phyloP scores from a whole-genome alignment of 1,140 invertebrate genomes.

The Lineus longissimus region DNA sequence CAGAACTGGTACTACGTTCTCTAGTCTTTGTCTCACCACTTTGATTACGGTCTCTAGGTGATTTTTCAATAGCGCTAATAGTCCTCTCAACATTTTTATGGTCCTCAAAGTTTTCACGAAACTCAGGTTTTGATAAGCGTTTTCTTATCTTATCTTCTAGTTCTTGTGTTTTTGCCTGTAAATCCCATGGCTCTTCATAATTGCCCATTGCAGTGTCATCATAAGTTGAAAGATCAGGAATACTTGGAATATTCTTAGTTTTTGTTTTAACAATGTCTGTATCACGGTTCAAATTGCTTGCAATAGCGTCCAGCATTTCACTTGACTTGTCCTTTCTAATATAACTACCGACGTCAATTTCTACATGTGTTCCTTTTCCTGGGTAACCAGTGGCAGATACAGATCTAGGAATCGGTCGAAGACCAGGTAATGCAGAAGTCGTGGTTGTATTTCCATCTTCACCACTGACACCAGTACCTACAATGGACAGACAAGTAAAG shows the following conservation, averaged over 20 bases:
- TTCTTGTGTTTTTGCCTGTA: conserved; percentile 24
- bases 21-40: neutral
- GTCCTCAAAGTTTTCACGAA: conserved; percentile 15
- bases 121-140: too few relatives aligned
- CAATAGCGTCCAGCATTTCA: too few relatives aligned
- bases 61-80: neutral
- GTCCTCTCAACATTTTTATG: conserved; percentile 11
- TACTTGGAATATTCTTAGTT: neutral
- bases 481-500: too few relatives aligned
- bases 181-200: conserved; percentile 40
- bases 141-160: conserved; percentile 25
- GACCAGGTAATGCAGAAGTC: too few relatives aligned
- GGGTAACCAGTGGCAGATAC: too few relatives aligned
- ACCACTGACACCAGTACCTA: too few relatives aligned
- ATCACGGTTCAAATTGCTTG: too few relatives aligned
- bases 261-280: neutral
- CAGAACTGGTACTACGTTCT: neutral
- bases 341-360: too few relatives aligned
- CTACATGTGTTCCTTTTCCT: neutral
- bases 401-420: too few relatives aligned
- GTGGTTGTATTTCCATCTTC: too few relatives aligned
- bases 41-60: neutral
- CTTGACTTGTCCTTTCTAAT: too few relatives aligned
- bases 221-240: neutral
- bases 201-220: conserved; percentile 7